Evolutionary conservation across 1,140 invertebrate species (phyloP).

Genomic region (Bombyx mandarina): DNA sequence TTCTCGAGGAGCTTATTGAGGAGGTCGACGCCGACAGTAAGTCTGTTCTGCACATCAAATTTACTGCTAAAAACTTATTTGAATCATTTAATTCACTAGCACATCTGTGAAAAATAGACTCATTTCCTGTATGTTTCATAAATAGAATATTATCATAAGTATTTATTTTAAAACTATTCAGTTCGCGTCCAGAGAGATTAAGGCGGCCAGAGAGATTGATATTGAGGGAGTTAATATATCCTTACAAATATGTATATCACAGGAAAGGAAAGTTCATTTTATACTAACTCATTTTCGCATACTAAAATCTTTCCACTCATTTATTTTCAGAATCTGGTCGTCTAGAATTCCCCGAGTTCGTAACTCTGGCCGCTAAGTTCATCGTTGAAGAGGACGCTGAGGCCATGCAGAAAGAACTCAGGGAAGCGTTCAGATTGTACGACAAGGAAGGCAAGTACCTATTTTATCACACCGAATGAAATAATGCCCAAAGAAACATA

Average conservation of each 20-base stretch:
- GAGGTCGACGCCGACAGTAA: slow-evolving; percentile 96
- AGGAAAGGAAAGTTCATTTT: background rate
- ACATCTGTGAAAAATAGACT: background rate
- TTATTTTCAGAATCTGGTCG: slow-evolving; percentile 86
- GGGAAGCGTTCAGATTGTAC: slow-evolving; percentile 93
- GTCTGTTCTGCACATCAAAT: slow-evolving; percentile 22
- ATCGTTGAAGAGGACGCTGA: slow-evolving; percentile 96
- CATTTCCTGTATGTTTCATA: too few relatives aligned
- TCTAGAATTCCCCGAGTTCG: slow-evolving; percentile 95
- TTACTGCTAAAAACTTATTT: background rate
- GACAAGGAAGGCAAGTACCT: slow-evolving; percentile 81
- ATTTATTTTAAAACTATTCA: too few relatives aligned
- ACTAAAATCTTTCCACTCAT: background rate
- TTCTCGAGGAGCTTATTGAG: slow-evolving; percentile 94
- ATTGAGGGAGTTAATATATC: background rate
- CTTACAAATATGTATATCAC: background rate
- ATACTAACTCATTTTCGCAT: background rate
- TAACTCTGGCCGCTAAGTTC: slow-evolving; percentile 93
- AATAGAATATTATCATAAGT: too few relatives aligned
- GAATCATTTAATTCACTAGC: background rate
- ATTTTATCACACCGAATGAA: background rate
- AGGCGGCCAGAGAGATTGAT: background rate
- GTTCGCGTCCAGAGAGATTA: background rate
- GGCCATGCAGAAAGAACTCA: slow-evolving; percentile 91
- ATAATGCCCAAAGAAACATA: too few relatives aligned